These are phyloP conservation scores for Poeciliopsis prolifica DNA, from an alignment of 2,113 vertebrate species.

Conservation along the genomic window DNA sequence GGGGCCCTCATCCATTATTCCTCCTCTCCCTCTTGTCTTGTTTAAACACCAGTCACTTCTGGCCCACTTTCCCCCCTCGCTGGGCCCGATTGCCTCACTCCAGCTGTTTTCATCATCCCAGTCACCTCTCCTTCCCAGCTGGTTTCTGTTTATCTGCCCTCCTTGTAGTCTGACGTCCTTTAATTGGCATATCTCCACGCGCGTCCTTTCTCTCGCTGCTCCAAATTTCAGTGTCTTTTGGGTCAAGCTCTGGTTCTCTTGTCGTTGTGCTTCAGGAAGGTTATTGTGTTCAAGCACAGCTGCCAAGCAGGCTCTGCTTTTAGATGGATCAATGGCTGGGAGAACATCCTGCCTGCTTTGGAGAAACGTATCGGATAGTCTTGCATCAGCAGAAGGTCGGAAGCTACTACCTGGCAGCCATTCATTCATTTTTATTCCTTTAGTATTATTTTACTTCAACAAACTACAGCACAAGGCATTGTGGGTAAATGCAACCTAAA, in stretches of 20 bases:
- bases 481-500: no score
- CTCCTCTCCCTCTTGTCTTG: slow-evolving; percentile 14
- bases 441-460: no score
- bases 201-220: neutral
- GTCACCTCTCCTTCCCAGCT: neutral
- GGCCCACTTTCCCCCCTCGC: slow-evolving; percentile 1
- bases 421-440: no score
- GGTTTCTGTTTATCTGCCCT: neutral
- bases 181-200: neutral
- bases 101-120: slow-evolving; percentile 17
- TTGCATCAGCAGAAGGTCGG: no score
- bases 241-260: no score
- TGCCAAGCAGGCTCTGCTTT: no score
- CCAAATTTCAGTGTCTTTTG: neutral
- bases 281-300: slow-evolving; percentile 6
- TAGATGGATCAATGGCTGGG: no score
- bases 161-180: neutral
- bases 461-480: no score
- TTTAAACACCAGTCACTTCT: slow-evolving; percentile 37
- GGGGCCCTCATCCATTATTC: slow-evolving; percentile 34
- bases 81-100: slow-evolving; percentile 25
- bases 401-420: no score
- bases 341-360: no score
- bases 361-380: no score
- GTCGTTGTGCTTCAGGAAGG: neutral